phyloP scores from a whole-genome alignment of 2,113 vertebrate genomes.

The Eclectus roratus region DNA sequence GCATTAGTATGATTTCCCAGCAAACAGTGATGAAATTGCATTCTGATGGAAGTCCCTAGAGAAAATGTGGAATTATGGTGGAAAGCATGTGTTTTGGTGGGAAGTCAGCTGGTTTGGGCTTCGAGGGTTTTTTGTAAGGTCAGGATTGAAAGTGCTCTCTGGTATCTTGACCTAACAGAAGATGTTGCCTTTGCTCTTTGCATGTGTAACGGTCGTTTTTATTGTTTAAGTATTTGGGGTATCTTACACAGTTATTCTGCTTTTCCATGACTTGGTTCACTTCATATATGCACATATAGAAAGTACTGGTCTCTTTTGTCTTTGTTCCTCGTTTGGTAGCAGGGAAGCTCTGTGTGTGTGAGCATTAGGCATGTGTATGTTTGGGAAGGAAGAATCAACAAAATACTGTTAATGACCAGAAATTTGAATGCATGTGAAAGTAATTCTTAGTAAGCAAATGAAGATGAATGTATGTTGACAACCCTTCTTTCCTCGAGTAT shows the following conservation, averaged over 20 bases:
- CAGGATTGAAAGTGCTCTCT: neutral
- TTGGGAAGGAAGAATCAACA: neutral
- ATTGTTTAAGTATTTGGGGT: neutral
- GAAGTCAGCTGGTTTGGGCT: neutral
- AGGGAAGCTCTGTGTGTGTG: neutral
- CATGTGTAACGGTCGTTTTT: neutral
- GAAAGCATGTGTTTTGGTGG: neutral
- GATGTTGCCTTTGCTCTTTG: neutral
- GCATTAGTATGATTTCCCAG: neutral
- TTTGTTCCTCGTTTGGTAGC: neutral
- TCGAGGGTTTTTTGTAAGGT: neutral
- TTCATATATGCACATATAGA: neutral
- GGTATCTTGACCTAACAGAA: neutral
- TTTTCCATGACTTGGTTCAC: neutral
- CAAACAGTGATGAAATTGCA: neutral
- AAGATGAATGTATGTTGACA: neutral
- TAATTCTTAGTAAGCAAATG: neutral
- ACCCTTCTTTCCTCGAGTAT: neutral
- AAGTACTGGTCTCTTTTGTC: neutral
- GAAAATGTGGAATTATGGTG: neutral
- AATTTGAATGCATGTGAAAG: neutral
- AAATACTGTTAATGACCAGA: neutral
- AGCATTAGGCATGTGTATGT: neutral
- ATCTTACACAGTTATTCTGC: neutral
- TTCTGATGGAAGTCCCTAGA: neutral